Evolutionary conservation across 2,113 vertebrate species (phyloP), one percentile per base, ranked within the genome.

Genomic region (Argyrosomus japonicus): DNA sequence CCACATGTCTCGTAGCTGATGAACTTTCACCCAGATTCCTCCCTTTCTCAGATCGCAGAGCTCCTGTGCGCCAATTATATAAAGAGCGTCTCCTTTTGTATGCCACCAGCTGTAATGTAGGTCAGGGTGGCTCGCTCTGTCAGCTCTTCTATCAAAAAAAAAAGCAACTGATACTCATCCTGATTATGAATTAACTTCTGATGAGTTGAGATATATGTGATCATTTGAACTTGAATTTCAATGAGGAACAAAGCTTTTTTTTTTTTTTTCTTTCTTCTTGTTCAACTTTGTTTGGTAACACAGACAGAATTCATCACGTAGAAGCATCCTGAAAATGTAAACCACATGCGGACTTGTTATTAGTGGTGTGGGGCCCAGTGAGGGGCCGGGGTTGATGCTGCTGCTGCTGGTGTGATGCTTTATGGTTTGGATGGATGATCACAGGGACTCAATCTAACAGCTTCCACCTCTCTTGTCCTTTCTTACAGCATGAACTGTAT

Each of bases 401-500:
- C 32, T 14, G 62, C 45, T 45, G 69, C 1, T 72, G 25, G 17
- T 29, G 56, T 48, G 70, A 61, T 54, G 53, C 47, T 68, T 73
- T 47, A 54, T 60, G 53, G 40, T 67, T n/a, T 58, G 17, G 48
- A 12, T 53, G 58, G 61, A 62, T 0, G 1, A 19, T 73, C 0
- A 23, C 57, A 69, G 50, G 68, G 25, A 67, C 50, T 45, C 21
- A 0, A 32, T 75, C 29, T 85, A 53, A 77, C 79, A 23, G 0
- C 11, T 63, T 7, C 12, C 12, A 36, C 0, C 18, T 77, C 54
- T 77, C 12, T 17, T 77, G 18, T 85, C 12, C 2, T 73, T 40
- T 82, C 86, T 84, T 84, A 21, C 94, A 98, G 97, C 97, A 98
- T 5, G 97, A 98, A 81, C 94, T 98, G 21, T 98, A 97, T 71